Evolutionary conservation across 2,888 invertebrate genomes (phyloP).

Genomic region (Pantelozetes paolii): DNA sequence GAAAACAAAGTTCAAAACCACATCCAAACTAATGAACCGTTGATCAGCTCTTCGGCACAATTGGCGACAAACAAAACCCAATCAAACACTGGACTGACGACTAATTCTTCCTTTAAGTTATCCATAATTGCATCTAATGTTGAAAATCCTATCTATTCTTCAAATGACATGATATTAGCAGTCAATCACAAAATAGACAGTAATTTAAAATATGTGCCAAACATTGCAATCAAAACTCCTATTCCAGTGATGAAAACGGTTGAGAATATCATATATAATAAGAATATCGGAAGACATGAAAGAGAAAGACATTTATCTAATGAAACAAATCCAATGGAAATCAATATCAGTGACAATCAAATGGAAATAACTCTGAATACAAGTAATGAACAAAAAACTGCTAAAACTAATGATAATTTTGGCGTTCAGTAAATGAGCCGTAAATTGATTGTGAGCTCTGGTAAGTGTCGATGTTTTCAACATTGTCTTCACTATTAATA

Average conservation of each 20-base stretch:
- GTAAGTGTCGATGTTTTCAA: no score
- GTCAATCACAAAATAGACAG: not conserved
- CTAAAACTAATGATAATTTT: not conserved
- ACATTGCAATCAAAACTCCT: not conserved
- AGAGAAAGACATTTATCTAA: not conserved
- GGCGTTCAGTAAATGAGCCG: conserved; percentile 1
- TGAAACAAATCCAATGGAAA: conserved; percentile 19
- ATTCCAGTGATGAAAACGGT: not conserved
- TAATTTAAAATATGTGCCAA: conserved; percentile 11
- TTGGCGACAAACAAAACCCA: not conserved
- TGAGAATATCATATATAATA: not conserved
- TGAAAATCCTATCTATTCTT: not conserved
- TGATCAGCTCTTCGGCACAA: not conserved
- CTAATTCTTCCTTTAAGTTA: not conserved
- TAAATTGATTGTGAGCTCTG: conserved; percentile 18
- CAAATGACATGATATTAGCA: not conserved
- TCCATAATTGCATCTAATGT: not conserved
- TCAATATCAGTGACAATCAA: conserved; percentile 19
- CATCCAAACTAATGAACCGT: not conserved
- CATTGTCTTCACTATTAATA: no score
- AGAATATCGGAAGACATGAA: not conserved
- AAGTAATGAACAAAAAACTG: not conserved
- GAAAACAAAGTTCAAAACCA: not conserved
- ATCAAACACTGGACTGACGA: not conserved
- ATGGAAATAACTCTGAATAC: not conserved